Evolutionary conservation across 2,797 vertebrate genomes (phyloP).

Genomic region (Clarias laeviceps): DNA sequence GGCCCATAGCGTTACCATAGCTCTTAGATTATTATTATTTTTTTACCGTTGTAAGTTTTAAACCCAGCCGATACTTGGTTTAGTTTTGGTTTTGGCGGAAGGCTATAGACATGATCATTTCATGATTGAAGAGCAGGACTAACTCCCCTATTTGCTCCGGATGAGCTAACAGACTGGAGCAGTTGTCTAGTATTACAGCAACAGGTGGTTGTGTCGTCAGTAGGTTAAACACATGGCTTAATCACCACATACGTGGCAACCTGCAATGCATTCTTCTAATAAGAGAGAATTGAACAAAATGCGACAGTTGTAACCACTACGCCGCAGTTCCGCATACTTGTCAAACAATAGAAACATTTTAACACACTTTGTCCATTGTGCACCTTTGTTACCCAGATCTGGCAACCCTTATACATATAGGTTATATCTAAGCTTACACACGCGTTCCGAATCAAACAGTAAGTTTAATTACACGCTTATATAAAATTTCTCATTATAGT

Average conservation of each 20-base stretch:
- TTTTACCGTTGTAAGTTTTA: not conserved
- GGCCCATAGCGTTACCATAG: too few relatives aligned
- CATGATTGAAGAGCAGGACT: not conserved
- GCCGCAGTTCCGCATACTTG: not conserved
- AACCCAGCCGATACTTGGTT: not conserved
- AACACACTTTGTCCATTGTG: too few relatives aligned
- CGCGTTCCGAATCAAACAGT: not conserved
- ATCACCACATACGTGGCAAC: not conserved
- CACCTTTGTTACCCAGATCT: not conserved
- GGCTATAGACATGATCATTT: not conserved
- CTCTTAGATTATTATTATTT: too few relatives aligned
- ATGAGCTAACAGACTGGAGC: not conserved
- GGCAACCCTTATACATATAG: not conserved
- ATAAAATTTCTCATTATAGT: not conserved
- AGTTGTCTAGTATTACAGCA: not conserved
- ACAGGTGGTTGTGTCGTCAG: not conserved
- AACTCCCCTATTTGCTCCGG: not conserved
- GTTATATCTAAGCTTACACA: not conserved
- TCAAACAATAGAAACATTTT: not conserved
- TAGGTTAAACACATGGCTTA: not conserved
- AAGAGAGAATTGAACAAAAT: not conserved
- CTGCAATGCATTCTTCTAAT: not conserved
- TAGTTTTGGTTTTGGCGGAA: not conserved
- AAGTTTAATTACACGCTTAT: not conserved
- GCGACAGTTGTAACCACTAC: not conserved